These are phyloP conservation scores for Halcyon chelicuti DNA, from an alignment of 2,797 vertebrate genomes.

Conservation along the genomic window DNA sequence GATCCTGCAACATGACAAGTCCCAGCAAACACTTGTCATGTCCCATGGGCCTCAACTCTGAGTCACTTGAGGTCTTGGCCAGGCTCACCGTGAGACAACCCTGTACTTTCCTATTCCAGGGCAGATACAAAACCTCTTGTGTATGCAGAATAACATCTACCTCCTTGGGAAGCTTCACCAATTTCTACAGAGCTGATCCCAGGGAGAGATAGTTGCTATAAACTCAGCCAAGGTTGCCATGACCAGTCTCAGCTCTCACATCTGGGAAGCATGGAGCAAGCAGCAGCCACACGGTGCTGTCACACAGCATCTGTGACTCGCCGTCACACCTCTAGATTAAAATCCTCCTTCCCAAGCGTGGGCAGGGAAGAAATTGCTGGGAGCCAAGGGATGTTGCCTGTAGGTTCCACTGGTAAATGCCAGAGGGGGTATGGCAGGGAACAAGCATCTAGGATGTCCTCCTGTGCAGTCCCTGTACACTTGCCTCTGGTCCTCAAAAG, in stretches of 20 bases:
- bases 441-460: background rate
- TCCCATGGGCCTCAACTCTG: accelerated
- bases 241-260: background rate
- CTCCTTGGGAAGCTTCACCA: background rate
- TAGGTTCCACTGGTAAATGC: background rate
- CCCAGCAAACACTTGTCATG: background rate
- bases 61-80: background rate
- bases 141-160: background rate
- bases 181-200: background rate
- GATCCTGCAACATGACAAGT: accelerated
- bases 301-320: background rate
- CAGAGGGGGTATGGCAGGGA: background rate
- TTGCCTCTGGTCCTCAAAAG: background rate
- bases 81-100: background rate
- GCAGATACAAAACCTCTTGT: background rate
- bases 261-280: background rate
- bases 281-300: background rate
- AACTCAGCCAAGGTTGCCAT: background rate
- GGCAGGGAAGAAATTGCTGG: background rate
- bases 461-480: background rate
- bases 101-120: background rate
- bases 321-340: background rate
- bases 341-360: background rate
- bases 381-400: accelerated
- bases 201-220: background rate